These are phyloP conservation scores for Aelia acuminata DNA, from an alignment of 2,888 invertebrate genomes.

Conservation along the genomic window DNA sequence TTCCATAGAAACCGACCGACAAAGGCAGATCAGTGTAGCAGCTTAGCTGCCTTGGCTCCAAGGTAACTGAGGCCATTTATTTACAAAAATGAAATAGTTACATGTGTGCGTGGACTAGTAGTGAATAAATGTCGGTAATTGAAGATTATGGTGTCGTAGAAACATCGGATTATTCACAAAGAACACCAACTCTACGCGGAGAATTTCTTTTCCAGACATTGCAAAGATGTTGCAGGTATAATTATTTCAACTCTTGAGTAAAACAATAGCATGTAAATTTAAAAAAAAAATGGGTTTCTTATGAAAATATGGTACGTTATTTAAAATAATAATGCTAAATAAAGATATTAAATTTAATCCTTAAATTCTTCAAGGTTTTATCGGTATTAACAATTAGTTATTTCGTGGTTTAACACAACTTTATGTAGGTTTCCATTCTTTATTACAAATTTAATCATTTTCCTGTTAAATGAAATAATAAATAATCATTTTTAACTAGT, in stretches of 20 bases:
- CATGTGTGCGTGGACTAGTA: background rate
- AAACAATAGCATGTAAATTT: background rate
- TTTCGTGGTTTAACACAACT: background rate
- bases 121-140: background rate
- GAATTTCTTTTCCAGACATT: background rate
- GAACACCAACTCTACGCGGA: background rate
- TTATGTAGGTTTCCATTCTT: background rate
- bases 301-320: background rate
- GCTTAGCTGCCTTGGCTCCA: background rate
- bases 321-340: background rate
- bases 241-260: background rate
- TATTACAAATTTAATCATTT: background rate
- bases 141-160: background rate
- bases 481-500: background rate
- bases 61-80: slow-evolving; percentile 30
- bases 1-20: slow-evolving; percentile 33
- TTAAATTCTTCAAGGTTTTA: background rate
- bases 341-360: background rate
- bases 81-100: background rate
- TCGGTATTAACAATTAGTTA: background rate
- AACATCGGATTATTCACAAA: background rate
- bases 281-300: background rate
- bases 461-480: background rate
- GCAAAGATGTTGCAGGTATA: background rate
- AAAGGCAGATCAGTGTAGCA: background rate